Evolutionary conservation across 2,797 vertebrate species (phyloP).

Genomic region (Lemur catta): DNA sequence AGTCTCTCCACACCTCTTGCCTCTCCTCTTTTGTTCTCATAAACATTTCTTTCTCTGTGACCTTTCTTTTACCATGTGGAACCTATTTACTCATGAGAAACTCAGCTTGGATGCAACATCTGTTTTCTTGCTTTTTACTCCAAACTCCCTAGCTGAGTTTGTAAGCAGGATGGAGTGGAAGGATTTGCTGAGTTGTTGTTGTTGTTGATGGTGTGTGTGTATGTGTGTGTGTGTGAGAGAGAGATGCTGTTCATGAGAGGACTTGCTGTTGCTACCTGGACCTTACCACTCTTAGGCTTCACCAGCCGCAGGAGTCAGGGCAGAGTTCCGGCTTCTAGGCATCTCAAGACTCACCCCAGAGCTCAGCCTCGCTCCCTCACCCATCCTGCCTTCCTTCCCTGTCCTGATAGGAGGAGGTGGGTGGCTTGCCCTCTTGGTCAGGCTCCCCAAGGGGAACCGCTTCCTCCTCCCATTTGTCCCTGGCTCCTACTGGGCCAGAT

Average conservation of each 20-base stretch:
- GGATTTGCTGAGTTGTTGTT: background rate
- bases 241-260: conserved; percentile 5
- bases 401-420: background rate
- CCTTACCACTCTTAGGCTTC: background rate
- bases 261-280: background rate
- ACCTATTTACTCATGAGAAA: conserved; percentile 54
- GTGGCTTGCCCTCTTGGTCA: background rate
- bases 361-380: background rate
- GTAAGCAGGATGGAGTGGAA: conserved; percentile 60
- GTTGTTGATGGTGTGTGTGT: background rate
- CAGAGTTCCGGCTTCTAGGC: background rate
- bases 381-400: background rate
- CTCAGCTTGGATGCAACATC: background rate
- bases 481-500: conserved; percentile 13
- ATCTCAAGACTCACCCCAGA: background rate
- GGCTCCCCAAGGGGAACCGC: conserved; percentile 35
- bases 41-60: conserved; percentile 9
- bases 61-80: background rate
- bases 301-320: background rate
- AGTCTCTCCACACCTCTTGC: background rate
- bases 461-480: conserved; percentile 67
- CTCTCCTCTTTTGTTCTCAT: conserved; percentile 9
- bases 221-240: background rate
- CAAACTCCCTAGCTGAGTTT: conserved; percentile 63
- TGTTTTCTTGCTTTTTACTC: conserved; percentile 69